Evolutionary conservation across 1,140 invertebrate genomes (phyloP).

Genomic region (Orchesella cincta): DNA sequence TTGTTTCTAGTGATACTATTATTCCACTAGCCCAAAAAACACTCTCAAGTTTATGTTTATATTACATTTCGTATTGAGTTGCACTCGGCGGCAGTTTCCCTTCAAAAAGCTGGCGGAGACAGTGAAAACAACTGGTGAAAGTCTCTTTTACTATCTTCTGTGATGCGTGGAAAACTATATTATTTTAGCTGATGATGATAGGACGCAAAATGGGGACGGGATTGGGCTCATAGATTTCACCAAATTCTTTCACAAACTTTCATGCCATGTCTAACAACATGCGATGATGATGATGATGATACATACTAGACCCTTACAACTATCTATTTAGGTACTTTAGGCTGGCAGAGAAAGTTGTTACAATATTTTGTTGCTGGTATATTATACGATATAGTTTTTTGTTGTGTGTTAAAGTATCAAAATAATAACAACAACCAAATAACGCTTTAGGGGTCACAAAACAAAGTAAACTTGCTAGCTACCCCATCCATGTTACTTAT

Average conservation of each 20-base stretch:
- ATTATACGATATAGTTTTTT: background rate
- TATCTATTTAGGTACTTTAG: background rate
- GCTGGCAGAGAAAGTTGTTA: too few relatives aligned
- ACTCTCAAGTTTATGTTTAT: background rate
- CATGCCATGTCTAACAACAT: background rate
- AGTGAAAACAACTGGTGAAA: background rate
- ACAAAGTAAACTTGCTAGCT: too few relatives aligned
- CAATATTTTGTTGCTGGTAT: background rate
- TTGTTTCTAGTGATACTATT: background rate
- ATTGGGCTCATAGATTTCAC: too few relatives aligned
- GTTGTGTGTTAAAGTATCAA: too few relatives aligned
- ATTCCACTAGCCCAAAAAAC: background rate
- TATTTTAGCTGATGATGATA: conserved; percentile 20
- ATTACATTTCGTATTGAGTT: background rate
- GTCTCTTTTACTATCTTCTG: background rate
- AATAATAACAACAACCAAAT: background rate
- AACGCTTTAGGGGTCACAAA: background rate
- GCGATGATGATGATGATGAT: background rate
- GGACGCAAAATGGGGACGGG: too few relatives aligned
- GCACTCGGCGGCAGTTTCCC: background rate
- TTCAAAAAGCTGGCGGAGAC: background rate
- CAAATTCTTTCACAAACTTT: too few relatives aligned
- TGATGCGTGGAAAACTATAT: conserved; percentile 28
- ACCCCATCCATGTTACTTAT: too few relatives aligned
- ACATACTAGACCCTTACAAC: background rate